Evolutionary conservation across 2,113 vertebrate genomes (phyloP).

Genomic region (Bufo bufo): DNA sequence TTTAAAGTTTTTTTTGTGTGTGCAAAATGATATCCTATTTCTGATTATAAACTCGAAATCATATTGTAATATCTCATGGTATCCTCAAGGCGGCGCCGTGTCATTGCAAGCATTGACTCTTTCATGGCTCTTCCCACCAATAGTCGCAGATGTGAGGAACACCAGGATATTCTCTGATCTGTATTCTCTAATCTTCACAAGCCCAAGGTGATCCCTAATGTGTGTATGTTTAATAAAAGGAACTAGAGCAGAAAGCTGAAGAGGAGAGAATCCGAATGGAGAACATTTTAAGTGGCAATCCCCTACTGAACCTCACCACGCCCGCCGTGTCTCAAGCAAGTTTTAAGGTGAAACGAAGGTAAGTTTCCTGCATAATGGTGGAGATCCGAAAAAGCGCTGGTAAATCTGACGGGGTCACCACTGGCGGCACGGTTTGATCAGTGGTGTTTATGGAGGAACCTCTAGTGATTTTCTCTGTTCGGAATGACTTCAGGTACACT

Average conservation of each 20-base stretch:
- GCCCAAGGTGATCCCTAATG: background rate
- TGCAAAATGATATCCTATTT: no score
- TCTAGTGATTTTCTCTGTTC: no score
- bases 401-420: no score
- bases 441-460: no score
- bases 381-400: no score
- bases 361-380: constrained; percentile 45
- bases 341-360: constrained; percentile 98
- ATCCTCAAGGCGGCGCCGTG: background rate
- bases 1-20: no score
- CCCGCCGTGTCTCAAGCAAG: constrained; percentile 78
- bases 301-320: constrained; percentile 89
- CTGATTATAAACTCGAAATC: background rate
- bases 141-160: background rate
- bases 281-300: constrained; percentile 96
- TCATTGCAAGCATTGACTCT: background rate
- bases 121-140: background rate
- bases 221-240: constrained; percentile 69
- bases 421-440: no score
- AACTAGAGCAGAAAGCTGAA: constrained; percentile 95
- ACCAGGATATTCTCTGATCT: background rate
- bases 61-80: background rate
- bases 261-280: constrained; percentile 98
- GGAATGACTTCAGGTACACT: no score
- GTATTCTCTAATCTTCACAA: background rate